Base-by-base conservation (phyloP, 2,113 vertebrate species). In the Enhydra lutris region DNA sequence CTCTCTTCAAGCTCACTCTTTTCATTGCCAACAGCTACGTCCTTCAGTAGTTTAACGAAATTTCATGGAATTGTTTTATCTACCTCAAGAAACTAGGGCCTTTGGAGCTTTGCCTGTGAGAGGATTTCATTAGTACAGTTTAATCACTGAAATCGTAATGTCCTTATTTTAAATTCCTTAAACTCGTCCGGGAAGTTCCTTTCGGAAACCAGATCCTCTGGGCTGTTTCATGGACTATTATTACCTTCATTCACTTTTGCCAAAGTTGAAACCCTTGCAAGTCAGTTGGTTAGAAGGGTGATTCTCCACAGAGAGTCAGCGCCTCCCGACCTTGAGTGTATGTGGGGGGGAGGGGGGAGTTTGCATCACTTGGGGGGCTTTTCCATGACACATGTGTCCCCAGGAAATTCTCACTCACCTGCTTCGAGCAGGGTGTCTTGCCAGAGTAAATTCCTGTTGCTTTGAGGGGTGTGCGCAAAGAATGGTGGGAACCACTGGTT, bases 41-140 rank as follows among this genome's bases (percentile, higher is more conserved):
- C 74, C 31, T 91, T 93, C 63, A 71, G 15, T 50, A 81, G 50
- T 91, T 88, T 76, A 80, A 76, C 7, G 24, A 78, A 95, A 71
- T 82, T 96, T 67, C 29, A 13, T n/a, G 52, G 34, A 74, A 95
- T 78, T 85, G 14, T 73, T 91, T 83, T 26, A 92, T 79, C 47
- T 67, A 78, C 14, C 81, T 31, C 63, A 57, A 29, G 86, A 82
- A 97, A 91, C 47, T 61, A 76, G 23, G 34, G 20, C 74, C 71
- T 85, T 83, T 29, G n/a, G 42, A 74, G 20, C 65, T 5, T 55
- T 65, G n/a, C 18, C 34, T 57, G 24, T n/a, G 73, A 87, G 61
- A 90, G 80, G 63, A 97, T 83, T 91, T 92, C 47, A 45, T 94
- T 92, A 94, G 34, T 80, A 36, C 26, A 63, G 36, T 67, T 71